Evolutionary conservation across 1,140 invertebrate species (phyloP).

Genomic region (Bombus waltoni): DNA sequence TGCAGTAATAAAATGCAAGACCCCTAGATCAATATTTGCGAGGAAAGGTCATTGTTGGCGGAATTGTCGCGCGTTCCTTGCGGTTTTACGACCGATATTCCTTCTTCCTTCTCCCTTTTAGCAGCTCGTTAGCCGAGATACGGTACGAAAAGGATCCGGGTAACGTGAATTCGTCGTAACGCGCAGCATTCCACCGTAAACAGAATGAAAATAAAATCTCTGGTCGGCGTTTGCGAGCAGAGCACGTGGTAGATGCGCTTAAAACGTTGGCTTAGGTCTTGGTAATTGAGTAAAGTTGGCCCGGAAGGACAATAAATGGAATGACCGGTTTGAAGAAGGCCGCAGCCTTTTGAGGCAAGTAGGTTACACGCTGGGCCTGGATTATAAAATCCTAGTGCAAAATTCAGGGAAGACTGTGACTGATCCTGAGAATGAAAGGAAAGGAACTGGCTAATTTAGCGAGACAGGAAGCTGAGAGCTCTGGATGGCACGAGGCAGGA

Average conservation of each 20-base stretch:
- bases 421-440: background rate
- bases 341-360: constrained; percentile 17
- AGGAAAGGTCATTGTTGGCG: background rate
- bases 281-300: background rate
- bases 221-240: background rate
- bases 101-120: background rate
- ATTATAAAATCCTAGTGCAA: constrained; percentile 23
- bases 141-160: background rate
- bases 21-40: background rate
- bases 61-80: background rate
- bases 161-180: background rate
- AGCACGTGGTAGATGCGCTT: background rate
- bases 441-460: background rate
- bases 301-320: constrained; percentile 13
- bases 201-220: constrained; percentile 23
- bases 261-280: constrained; percentile 1
- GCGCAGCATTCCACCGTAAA: background rate
- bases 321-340: constrained; percentile 4
- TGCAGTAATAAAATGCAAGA: background rate
- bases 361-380: constrained; percentile 13
- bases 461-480: background rate
- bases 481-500: too few relatives aligned
- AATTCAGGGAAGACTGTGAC: background rate
- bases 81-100: background rate
- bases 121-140: constrained; percentile 9